Evolutionary conservation across 2,888 invertebrate genomes (phyloP), one percentile per base, ranked within the genome.

Genomic region (Drosophila mayaguana): DNA sequence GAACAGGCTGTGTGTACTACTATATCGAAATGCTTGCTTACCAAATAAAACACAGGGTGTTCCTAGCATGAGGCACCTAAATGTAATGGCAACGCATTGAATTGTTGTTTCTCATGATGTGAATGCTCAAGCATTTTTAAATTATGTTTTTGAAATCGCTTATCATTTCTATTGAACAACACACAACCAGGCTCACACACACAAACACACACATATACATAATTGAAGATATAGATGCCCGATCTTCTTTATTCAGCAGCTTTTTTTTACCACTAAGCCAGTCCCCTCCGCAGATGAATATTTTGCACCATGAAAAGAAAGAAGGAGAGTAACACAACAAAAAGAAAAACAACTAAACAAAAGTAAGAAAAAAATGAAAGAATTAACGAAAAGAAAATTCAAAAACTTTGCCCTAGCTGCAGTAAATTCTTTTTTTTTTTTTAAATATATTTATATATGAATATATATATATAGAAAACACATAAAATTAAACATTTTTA

Each of bases 401-500:
- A 57, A 61, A 63, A 71, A 65, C 43, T 50, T 70, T 66, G 64
- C 48, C 62, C 55, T 40, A 78, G 71, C 57, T 76, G 80, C 73
- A 83, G 71, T 59, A 74, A 86, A 88, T 82, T 76, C 70, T 68
- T 88, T 80, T 82, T 74, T 70, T 38, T 34, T 36, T 36, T n/a
- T n/a, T n/a, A 8, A n/a, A 46, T 59, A 25, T 59, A 36, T 53
- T 11, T 40, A 38, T 38, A 40, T 38, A 51, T 20, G 34, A 14
- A 20, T 9, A 34, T 34, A 20, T 20, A 25, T 88, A 83, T 78
- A 80, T 79, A 73, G 75, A 77, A 81, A 79, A 59, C 73, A 83
- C 83, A 79, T 80, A 76, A 84, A 84, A 64, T 65, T 74, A 53
- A 70, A 78, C 68, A 80, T 81, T 63, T 79, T 78, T 75, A 75